Conservation (phyloP, 2,888 invertebrate species). For the Heliconius ismenius region DNA sequence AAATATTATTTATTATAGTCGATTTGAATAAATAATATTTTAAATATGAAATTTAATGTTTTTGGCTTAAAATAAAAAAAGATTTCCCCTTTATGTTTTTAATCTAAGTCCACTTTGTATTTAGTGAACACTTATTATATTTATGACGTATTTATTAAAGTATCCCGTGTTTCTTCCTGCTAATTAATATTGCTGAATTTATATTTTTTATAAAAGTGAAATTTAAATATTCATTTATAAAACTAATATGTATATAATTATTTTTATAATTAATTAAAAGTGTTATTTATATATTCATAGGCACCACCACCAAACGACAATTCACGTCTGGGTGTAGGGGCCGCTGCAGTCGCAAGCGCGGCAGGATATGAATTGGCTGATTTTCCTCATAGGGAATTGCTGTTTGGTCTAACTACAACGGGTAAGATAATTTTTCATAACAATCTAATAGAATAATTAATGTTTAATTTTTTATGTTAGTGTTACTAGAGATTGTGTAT, state of each 20-base stretch:
- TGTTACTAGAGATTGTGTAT: too few species aligned
- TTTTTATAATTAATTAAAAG: too few species aligned
- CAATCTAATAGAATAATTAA: too few species aligned
- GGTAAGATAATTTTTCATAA: slow-evolving; percentile 52
- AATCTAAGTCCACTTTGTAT: not conserved
- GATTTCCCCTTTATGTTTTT: not conserved
- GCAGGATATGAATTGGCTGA: slow-evolving; percentile 91
- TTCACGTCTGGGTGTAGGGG: slow-evolving; percentile 77
- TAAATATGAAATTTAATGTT: too few species aligned
- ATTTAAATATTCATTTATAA: too few species aligned
- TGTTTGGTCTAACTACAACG: slow-evolving; percentile 91
- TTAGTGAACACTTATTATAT: not conserved
- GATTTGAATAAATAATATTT: too few species aligned
- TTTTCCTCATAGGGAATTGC: slow-evolving; percentile 90
- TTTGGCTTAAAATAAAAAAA: too few species aligned
- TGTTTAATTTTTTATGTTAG: too few species aligned
- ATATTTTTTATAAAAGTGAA: not conserved
- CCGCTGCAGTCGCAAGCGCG: slow-evolving; percentile 85
- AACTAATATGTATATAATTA: too few species aligned
- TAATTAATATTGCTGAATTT: not conserved
- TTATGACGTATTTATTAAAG: not conserved
- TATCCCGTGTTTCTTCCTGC: not conserved
- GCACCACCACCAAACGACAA: slow-evolving; percentile 81
- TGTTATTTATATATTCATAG: slow-evolving; percentile 51
- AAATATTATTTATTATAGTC: too few species aligned